Evolutionary conservation across 1,140 invertebrate genomes (phyloP).

Genomic region (Drosophila mayri): DNA sequence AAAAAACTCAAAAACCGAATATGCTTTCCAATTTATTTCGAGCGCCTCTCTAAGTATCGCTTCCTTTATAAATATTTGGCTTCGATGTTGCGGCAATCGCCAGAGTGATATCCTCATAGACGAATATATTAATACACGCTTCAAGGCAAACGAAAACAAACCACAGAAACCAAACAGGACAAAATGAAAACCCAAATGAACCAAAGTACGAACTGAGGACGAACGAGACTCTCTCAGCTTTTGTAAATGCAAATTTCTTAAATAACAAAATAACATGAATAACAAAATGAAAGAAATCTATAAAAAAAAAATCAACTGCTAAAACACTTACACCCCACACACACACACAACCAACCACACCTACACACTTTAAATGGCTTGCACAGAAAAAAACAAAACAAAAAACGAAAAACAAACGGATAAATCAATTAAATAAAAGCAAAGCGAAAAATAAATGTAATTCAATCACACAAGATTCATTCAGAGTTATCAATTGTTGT

Average conservation of each 20-base stretch:
- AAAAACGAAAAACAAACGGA: slow-evolving; percentile 37
- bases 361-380: slow-evolving; percentile 67
- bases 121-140: slow-evolving; percentile 84
- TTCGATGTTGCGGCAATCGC: slow-evolving; percentile 67
- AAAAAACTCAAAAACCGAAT: slow-evolving; percentile 4
- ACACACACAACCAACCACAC: slow-evolving; percentile 39
- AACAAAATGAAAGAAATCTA: slow-evolving; percentile 47
- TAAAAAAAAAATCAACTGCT: slow-evolving; percentile 62
- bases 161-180: slow-evolving; percentile 16
- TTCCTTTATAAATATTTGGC: slow-evolving; percentile 69
- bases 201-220: slow-evolving; percentile 4
- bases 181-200: slow-evolving; percentile 10
- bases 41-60: slow-evolving; percentile 66
- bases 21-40: slow-evolving; percentile 50
- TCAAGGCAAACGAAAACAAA: slow-evolving; percentile 55
- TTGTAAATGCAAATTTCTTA: slow-evolving; percentile 72
- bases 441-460: slow-evolving; percentile 38
- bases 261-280: slow-evolving; percentile 55
- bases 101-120: slow-evolving; percentile 80
- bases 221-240: slow-evolving; percentile 63
- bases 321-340: slow-evolving; percentile 41
- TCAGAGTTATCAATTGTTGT: slow-evolving; percentile 74
- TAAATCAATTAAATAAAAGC: slow-evolving; percentile 33
- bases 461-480: slow-evolving; percentile 74
- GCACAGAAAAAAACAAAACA: slow-evolving; percentile 57